Evolutionary conservation across 2,888 invertebrate species (phyloP), one percentile per base, ranked within the genome.

Genomic region (Agriotes lineatus): DNA sequence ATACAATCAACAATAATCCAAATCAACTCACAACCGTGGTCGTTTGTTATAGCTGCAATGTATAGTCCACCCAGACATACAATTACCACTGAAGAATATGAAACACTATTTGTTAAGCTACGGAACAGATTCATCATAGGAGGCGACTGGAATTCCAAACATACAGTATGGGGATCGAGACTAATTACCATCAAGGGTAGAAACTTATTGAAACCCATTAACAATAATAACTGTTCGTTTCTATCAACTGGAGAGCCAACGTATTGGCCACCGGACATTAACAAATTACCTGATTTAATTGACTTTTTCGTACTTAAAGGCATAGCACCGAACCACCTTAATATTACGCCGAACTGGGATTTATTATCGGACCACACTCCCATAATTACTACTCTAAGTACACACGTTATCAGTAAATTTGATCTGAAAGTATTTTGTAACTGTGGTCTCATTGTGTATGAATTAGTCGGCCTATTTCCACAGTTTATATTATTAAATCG

Each of bases 221-320:
- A 10, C 5, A 44, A 19, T n/a, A 7, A 18, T 1, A 45, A 19
- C n/a, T 45, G 45, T 20, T 4, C 20, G 2, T 45, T 19, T 45
- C 19, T 45, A 2, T 45, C 45, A 6, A 48, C n/a, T n/a, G 48
- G 22, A 1, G 22, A 22, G 2, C 20, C 20, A 22, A 44, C 44
- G 12, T 44, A 44, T 10, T 44, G 44, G 44, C 44, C 44, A 16
- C 2, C 44, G 16, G 19, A 14, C 19, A 4, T 2, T 14, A 44
- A 48, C 12, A 48, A 48, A 12, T 2, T 48, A 18, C 48, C 25
- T 20, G 48, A 22, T 14, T 12, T 48, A 48, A 48, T 48, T 10
- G 48, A 48, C 48, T 7, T 48, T 7, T 48, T 48, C 14, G 22
- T 48, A 12, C 22, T 48, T 14, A 48, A 48, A 48, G 48, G 48